Conservation (phyloP, 2,113 vertebrate species). For the Anoplopoma fimbria region DNA sequence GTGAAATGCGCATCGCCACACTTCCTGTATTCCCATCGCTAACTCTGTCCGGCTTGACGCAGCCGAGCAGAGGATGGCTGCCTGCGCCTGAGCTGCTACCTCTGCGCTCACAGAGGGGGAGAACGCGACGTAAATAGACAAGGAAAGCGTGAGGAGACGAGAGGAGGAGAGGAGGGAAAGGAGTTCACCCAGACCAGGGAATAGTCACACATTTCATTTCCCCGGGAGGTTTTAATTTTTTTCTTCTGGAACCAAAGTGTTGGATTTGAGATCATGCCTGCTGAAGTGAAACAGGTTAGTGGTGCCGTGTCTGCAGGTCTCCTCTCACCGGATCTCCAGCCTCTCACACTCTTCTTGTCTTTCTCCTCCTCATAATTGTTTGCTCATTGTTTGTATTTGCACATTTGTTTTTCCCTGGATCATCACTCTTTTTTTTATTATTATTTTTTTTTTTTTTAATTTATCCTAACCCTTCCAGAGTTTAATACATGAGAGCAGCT, state of each 20-base stretch:
- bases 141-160: constrained; percentile 52
- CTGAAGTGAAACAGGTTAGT: constrained; percentile 92
- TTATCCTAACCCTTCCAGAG: neutral
- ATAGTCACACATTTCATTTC: constrained; percentile 28
- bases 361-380: constrained; percentile 1
- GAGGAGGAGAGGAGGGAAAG: constrained; percentile 65
- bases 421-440: neutral
- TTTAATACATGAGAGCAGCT: neutral
- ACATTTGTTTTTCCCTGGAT: neutral
- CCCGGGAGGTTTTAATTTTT: constrained; percentile 45
- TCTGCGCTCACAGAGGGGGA: constrained; percentile 70
- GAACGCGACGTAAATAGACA: constrained; percentile 65
- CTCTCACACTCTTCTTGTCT: constrained; percentile 15
- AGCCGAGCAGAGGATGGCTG: constrained; percentile 79
- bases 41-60: constrained; percentile 21
- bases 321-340: constrained; percentile 33
- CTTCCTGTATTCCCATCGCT: neutral
- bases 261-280: constrained; percentile 84
- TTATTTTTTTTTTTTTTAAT: no score
- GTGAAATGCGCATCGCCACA: constrained; percentile 14
- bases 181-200: constrained; percentile 69
- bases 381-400: constrained; percentile 16
- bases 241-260: constrained; percentile 49
- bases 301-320: constrained; percentile 42
- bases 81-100: constrained; percentile 77